phyloP scores from a whole-genome alignment of 2,113 vertebrate species.

The Myrmecobius fasciatus region DNA sequence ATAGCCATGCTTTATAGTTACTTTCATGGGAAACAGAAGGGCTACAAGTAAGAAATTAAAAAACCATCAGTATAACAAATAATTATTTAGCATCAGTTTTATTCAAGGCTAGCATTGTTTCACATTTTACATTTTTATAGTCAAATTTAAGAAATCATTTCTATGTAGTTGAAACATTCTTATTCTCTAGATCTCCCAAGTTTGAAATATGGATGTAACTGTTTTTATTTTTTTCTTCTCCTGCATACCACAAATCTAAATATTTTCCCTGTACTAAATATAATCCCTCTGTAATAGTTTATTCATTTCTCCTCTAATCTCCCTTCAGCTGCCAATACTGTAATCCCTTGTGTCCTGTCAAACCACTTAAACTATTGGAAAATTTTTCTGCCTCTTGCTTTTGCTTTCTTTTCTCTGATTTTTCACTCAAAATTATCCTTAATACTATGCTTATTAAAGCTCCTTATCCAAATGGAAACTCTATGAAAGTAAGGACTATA shows the following conservation, averaged over 20 bases:
- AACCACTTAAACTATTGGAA: background rate
- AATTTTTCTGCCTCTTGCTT: background rate
- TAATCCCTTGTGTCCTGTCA: background rate
- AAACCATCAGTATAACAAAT: background rate
- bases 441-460: background rate
- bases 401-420: background rate
- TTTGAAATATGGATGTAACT: background rate
- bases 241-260: background rate
- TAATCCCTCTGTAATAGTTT: background rate
- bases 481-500: background rate
- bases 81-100: background rate
- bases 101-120: background rate
- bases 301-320: background rate
- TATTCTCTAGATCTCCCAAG: background rate
- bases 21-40: background rate
- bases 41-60: background rate
- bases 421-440: background rate
- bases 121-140: background rate
- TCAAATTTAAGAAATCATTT: background rate
- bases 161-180: background rate
- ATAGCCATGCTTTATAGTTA: background rate
- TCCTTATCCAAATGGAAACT: background rate
- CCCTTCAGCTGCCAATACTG: background rate
- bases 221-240: background rate
- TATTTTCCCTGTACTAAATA: background rate